Conservation (phyloP, 2,113 vertebrate genomes). For the Lontra canadensis region DNA sequence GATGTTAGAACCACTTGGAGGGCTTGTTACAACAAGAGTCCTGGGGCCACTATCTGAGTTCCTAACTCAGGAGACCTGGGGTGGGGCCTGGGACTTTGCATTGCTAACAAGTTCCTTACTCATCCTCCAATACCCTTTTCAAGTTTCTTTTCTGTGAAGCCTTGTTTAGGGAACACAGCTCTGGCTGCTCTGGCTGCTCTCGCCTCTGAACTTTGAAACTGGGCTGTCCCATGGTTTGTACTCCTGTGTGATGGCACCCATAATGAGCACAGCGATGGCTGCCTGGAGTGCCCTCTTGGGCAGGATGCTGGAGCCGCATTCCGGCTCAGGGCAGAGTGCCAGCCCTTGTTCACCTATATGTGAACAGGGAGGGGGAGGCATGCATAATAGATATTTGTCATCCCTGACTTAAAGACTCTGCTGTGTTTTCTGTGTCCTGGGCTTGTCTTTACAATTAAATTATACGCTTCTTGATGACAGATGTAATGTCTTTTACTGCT, state of each 20-base stretch:
- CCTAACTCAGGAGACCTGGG: background rate
- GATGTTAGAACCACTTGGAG: background rate
- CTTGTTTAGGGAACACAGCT: background rate
- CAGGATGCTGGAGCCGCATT: background rate
- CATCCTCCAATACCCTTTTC: background rate
- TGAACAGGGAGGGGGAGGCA: background rate
- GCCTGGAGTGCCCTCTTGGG: background rate
- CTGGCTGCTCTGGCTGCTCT: background rate
- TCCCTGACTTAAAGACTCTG: background rate
- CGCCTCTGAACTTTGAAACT: background rate
- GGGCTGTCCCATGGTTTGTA: background rate
- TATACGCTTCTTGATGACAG: background rate
- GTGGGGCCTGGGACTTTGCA: background rate
- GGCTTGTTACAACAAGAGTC: background rate
- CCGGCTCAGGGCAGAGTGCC: too few species aligned
- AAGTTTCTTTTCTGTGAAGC: background rate
- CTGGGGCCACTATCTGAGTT: background rate
- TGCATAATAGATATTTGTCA: background rate
- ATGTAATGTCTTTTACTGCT: background rate
- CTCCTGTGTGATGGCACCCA: too few species aligned
- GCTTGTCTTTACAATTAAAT: background rate
- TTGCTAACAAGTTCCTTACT: background rate
- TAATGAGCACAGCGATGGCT: accelerated
- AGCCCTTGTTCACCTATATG: background rate
- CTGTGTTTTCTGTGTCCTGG: background rate